Conservation (phyloP, 2,113 vertebrate genomes). For the Pipra filicauda region DNA sequence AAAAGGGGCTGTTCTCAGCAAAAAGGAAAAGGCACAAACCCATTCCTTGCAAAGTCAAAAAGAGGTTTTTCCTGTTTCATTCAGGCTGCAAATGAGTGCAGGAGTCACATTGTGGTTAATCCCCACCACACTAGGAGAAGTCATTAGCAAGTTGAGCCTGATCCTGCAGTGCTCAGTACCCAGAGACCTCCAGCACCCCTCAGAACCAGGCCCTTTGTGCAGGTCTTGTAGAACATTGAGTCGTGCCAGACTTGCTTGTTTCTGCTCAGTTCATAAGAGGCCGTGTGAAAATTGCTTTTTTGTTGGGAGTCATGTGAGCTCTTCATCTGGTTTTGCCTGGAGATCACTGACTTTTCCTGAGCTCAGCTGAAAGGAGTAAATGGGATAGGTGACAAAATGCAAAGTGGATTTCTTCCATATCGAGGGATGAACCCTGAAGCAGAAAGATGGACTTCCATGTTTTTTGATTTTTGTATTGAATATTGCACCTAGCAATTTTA, state of each 20-base stretch:
- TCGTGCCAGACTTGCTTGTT: neutral
- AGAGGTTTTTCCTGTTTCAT: conserved; percentile 44
- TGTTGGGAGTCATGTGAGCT: neutral
- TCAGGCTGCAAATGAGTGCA: conserved; percentile 22
- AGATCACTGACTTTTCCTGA: neutral
- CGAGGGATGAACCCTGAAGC: neutral
- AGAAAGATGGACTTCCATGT: neutral
- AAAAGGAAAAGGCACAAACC: conserved; percentile 21
- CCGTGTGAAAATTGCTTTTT: neutral
- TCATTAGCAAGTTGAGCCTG: conserved; percentile 3
- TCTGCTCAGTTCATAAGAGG: neutral
- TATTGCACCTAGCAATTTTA: accelerated
- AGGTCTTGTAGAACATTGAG: neutral
- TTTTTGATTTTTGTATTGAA: neutral
- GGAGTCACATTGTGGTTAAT: conserved; percentile 44
- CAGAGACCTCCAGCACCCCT: neutral
- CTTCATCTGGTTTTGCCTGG: neutral
- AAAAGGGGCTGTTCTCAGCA: neutral
- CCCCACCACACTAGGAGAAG: neutral
- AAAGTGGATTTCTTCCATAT: neutral
- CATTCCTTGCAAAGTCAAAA: conserved; percentile 29
- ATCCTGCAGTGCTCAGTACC: neutral
- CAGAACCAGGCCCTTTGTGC: neutral
- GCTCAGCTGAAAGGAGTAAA: neutral
- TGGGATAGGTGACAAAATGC: neutral